These are phyloP conservation scores for Zoroaster sp. DNA, from an alignment of 53 echinoderm and acorn worm species.

Conservation along the genomic window DNA sequence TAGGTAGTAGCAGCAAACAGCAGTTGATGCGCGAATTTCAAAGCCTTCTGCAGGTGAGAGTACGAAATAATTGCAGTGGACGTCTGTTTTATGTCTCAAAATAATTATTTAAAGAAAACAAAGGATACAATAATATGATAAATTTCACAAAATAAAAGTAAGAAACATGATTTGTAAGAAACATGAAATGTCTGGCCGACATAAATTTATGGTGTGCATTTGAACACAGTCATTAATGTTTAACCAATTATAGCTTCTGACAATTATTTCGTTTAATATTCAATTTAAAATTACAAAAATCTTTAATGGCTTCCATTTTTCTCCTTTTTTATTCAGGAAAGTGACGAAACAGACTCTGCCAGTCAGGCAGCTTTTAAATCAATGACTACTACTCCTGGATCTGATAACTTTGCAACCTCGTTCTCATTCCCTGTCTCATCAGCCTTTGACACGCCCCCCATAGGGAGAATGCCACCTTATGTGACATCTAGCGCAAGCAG, in stretches of 20 bases:
- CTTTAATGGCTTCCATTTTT: too few relatives aligned
- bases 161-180: too few relatives aligned
- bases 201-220: too few relatives aligned
- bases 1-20: slow-evolving; percentile 31
- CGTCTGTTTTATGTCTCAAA: neutral
- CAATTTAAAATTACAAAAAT: too few relatives aligned
- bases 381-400: slow-evolving; percentile 31
- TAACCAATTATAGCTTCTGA: neutral
- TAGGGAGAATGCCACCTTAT: slow-evolving; percentile 2
- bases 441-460: slow-evolving; percentile 1
- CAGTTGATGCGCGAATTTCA: slow-evolving; percentile 46
- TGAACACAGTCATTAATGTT: too few relatives aligned
- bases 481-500: neutral
- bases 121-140: neutral
- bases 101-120: neutral
- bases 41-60: slow-evolving; percentile 43
- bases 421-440: slow-evolving; percentile 30
- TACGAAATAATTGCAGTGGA: neutral
- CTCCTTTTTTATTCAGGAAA: slow-evolving; percentile 29
- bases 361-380: slow-evolving; percentile 42
- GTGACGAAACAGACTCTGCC: slow-evolving; percentile 51
- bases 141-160: neutral
- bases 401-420: slow-evolving; percentile 34
- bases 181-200: too few relatives aligned
- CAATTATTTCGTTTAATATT: neutral